Conservation (phyloP, 1,140 invertebrate genomes). For the Aricia agestis region DNA sequence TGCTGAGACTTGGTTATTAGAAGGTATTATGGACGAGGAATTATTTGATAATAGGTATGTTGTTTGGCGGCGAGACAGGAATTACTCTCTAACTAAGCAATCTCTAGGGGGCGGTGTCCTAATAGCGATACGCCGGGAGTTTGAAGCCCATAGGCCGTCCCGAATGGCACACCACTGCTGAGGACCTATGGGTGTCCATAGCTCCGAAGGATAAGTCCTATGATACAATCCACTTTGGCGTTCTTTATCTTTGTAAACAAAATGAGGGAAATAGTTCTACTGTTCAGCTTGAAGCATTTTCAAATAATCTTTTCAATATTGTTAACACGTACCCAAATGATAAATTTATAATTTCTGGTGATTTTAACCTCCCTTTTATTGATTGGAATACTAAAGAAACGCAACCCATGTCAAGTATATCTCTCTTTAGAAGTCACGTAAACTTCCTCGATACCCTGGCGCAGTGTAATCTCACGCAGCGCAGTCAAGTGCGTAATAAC, state of each 20-base stretch:
- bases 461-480: background rate
- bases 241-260: slow-evolving; percentile 25
- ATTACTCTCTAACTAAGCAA: slow-evolving; percentile 23
- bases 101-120: slow-evolving; percentile 28
- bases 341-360: background rate
- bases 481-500: background rate
- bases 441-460: slow-evolving; percentile 1
- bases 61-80: slow-evolving; percentile 30
- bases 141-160: background rate
- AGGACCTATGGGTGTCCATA: slow-evolving; percentile 25
- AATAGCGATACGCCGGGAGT: slow-evolving; percentile 15
- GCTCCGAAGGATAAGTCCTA: background rate
- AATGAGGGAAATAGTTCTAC: slow-evolving; percentile 8
- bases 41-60: slow-evolving; percentile 29
- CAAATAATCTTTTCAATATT: background rate
- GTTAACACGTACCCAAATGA: background rate
- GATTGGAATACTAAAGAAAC: background rate
- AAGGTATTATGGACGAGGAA: slow-evolving; percentile 7
- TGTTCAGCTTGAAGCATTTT: slow-evolving; percentile 14
- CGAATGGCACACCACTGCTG: slow-evolving; percentile 13
- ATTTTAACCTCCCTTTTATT: slow-evolving; percentile 15
- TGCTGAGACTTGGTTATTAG: no score
- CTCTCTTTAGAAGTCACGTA: background rate
- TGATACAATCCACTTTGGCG: slow-evolving; percentile 24
- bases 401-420: background rate